Percentiles rank a stretch among this genome's conserved stretches.
phyloP scores from a whole-genome alignment of 2,797 vertebrate species.

The Capromys pilorides region DNA sequence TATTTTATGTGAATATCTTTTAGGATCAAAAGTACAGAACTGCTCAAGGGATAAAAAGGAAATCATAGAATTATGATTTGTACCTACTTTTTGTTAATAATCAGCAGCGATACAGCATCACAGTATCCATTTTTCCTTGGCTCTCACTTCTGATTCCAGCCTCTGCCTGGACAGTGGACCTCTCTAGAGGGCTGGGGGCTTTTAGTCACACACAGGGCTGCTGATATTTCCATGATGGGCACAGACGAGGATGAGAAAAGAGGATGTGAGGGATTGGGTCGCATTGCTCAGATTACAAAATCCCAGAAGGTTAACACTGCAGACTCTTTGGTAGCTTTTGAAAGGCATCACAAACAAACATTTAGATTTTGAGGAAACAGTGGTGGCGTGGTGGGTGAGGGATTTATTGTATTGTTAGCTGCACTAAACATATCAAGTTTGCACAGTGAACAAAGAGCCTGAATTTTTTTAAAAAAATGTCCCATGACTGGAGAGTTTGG shows the following conservation, averaged over 20 bases:
- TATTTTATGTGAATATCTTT: slow-evolving; percentile 3
- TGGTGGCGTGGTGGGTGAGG: not conserved
- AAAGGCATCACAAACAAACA: not conserved
- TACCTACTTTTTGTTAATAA: not conserved
- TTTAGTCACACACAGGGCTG: not conserved
- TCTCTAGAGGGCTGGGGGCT: not conserved
- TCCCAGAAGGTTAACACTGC: not conserved
- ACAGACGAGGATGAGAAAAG: not conserved
- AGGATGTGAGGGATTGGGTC: not conserved
- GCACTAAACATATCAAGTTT: not conserved
- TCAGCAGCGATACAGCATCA: not conserved
- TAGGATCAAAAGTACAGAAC: not conserved
- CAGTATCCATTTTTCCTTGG: not conserved
- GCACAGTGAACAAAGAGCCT: not conserved
- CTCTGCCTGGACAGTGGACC: not conserved
- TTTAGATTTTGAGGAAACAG: not conserved
- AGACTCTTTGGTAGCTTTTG: not conserved
- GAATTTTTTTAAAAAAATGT: not conserved
- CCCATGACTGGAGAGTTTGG: not conserved
- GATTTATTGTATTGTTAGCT: not conserved
- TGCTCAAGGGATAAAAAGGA: not conserved
- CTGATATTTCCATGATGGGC: not conserved
- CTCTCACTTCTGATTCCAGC: not conserved
- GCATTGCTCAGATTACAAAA: not conserved
- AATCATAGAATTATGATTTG: not conserved